Evolutionary conservation across 2,888 invertebrate species (phyloP).

Genomic region (Onthophagus sagittarius): DNA sequence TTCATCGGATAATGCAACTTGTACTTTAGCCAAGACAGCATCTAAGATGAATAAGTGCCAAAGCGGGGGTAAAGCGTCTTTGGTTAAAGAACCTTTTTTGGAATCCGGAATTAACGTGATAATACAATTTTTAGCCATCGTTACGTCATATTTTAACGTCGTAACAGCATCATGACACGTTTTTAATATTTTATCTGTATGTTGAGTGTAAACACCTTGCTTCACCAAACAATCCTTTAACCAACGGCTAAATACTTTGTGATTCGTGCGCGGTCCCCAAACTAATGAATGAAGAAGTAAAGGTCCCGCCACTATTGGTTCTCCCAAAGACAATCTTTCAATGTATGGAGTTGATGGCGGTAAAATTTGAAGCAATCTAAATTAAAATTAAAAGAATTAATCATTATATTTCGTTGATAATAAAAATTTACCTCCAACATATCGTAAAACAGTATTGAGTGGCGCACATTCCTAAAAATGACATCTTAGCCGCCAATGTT

Average conservation of each 20-base stretch:
- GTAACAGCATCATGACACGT: constrained; percentile 69
- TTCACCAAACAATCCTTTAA: constrained; percentile 88
- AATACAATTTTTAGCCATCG: constrained; percentile 60
- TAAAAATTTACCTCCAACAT: constrained; percentile 64
- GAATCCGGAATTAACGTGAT: constrained; percentile 53
- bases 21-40: constrained; percentile 70
- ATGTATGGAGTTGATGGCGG: constrained; percentile 88
- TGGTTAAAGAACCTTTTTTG: constrained; percentile 43
- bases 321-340: constrained; percentile 68
- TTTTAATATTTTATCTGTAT: constrained; percentile 67
- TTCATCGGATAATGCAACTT: constrained; percentile 58
- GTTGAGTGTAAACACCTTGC: constrained; percentile 84
- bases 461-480: constrained; percentile 69
- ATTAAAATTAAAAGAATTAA: constrained; percentile 28
- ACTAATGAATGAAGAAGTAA: constrained; percentile 77
- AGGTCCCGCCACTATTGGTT: constrained; percentile 64
- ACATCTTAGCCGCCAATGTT: constrained; percentile 44
- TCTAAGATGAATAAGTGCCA: constrained; percentile 73
- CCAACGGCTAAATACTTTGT: constrained; percentile 83
- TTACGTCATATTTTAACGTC: constrained; percentile 58
- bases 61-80: constrained; percentile 61
- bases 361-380: constrained; percentile 73
- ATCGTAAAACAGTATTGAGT: constrained; percentile 89
- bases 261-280: constrained; percentile 84
- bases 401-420: background rate